Base-by-base conservation (phyloP, 2,113 vertebrate species). In the Centrocercus urophasianus region DNA sequence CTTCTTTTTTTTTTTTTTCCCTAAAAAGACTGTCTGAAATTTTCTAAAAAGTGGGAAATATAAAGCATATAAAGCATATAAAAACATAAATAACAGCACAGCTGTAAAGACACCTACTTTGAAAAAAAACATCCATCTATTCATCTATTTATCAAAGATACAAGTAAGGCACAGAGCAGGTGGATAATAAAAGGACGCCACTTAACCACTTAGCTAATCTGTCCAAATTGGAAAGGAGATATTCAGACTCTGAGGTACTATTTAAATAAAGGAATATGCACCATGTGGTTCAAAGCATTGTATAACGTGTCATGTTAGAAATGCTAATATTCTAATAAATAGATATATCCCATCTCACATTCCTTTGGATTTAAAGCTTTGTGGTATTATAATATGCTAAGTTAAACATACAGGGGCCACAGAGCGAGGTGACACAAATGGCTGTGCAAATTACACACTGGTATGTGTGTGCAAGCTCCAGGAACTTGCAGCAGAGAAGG, bases 281-380 rank as follows among this genome's bases (percentile, higher is more conserved):
- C 78, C 11, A n/a, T 40, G 77, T 74, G 65, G 50, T 36, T 83
- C 45, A 22, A 71, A 86, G 82, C 60, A 79, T 47, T 75, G 88
- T 82, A 32, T 38, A 67, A 91, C 79, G 82, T 43, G 71, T 57
- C 88, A 65, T 20, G 75, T 88, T 72, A 82, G 66, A 94, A 93
- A 90, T 92, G 71, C 59, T 88, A 76, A 95, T 95, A 79, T 89
- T 85, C 86, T 88, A 83, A 93, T 80, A 94, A 94, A 93, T 24
- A 86, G 48, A 47, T 79, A 34, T 13, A 88, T 45, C 59, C 75
- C 67, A 38, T 70, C 86, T 90, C 83, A 30, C 40, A 54, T 57
- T 85, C 48, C 78, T 79, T 72, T 86, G 86, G 79, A 92, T 92
- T 95, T 90, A 76, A 57, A 90, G 88, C 54, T 80, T 88, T 54